These are phyloP conservation scores for Ochropleura plecta DNA, from an alignment of 2,888 invertebrate species.

Conservation along the genomic window DNA sequence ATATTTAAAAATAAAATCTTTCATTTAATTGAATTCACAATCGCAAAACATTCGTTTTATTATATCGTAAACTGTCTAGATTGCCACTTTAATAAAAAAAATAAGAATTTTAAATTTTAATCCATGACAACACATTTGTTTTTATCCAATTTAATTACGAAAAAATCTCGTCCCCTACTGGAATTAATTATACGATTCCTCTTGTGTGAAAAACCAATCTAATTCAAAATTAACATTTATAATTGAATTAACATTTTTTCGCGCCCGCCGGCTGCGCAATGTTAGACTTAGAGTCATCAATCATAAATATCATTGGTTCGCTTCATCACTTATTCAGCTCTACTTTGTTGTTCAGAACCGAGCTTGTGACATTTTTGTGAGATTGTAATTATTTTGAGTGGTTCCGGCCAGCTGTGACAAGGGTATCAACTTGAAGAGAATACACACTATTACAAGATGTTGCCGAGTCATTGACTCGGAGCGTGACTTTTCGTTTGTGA, in stretches of 20 bases:
- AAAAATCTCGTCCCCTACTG: neutral
- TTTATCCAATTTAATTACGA: neutral
- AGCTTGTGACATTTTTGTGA: slow-evolving; percentile 76
- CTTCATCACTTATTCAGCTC: slow-evolving; percentile 75
- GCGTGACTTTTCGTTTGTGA: slow-evolving; percentile 39
- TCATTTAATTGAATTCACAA: no score
- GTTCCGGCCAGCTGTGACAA: slow-evolving; percentile 77
- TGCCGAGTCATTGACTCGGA: slow-evolving; percentile 49
- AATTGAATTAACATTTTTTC: slow-evolving; percentile 61
- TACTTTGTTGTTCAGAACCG: slow-evolving; percentile 67
- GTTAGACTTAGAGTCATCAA: slow-evolving; percentile 71
- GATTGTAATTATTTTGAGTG: slow-evolving; percentile 83
- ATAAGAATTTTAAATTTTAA: neutral
- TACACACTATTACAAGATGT: slow-evolving; percentile 53
- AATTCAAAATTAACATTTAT: slow-evolving; percentile 50
- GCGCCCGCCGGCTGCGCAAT: slow-evolving; percentile 62
- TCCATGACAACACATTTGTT: neutral
- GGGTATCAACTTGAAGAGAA: slow-evolving; percentile 60
- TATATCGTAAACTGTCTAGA: no score
- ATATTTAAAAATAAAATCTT: no score
- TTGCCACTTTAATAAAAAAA: no score
- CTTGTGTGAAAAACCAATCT: slow-evolving; percentile 46
- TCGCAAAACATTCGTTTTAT: no score
- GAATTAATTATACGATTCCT: slow-evolving; percentile 27
- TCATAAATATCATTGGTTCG: slow-evolving; percentile 73